Conservation (phyloP, 2,888 invertebrate species). For the Phyllotreta cruciferae region DNA sequence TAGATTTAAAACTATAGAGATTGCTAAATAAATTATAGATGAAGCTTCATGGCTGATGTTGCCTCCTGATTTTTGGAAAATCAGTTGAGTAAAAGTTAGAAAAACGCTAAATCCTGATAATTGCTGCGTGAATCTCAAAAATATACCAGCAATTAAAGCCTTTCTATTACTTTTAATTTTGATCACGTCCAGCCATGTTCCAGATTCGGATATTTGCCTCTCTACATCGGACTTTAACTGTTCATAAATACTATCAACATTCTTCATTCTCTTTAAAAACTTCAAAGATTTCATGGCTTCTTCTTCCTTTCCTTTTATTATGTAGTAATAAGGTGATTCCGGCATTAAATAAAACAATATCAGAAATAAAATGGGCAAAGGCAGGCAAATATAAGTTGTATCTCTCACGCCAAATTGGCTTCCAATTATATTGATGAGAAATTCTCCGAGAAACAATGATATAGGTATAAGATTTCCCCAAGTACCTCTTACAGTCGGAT, state of each 20-base stretch:
- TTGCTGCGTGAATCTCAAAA: slow-evolving; percentile 51
- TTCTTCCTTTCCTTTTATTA: slow-evolving; percentile 44
- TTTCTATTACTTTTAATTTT: slow-evolving; percentile 48
- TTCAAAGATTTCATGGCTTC: slow-evolving; percentile 46
- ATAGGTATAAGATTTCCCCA: slow-evolving; percentile 50
- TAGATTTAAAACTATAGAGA: slow-evolving; percentile 1
- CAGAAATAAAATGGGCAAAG: slow-evolving; percentile 66
- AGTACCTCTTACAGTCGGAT: slow-evolving; percentile 48
- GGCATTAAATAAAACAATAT: slow-evolving; percentile 67
- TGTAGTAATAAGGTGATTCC: slow-evolving; percentile 60
- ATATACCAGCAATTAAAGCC: slow-evolving; percentile 48
- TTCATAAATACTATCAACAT: slow-evolving; percentile 47
- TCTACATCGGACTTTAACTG: slow-evolving; percentile 46
- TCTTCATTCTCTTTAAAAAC: slow-evolving; percentile 42
- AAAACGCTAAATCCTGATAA: slow-evolving; percentile 49
- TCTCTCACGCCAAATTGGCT: slow-evolving; percentile 62
- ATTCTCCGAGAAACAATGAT: slow-evolving; percentile 46
- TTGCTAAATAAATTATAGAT: slow-evolving; percentile 27
- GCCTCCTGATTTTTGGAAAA: slow-evolving; percentile 53
- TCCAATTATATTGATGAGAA: slow-evolving; percentile 62
- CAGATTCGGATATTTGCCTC: slow-evolving; percentile 52
- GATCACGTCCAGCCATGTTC: slow-evolving; percentile 50
- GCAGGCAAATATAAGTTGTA: slow-evolving; percentile 65
- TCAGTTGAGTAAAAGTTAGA: slow-evolving; percentile 48
- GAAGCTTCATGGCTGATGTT: slow-evolving; percentile 49